Base-by-base conservation (phyloP, 2,888 invertebrate species). In the Cetonia aurata region DNA sequence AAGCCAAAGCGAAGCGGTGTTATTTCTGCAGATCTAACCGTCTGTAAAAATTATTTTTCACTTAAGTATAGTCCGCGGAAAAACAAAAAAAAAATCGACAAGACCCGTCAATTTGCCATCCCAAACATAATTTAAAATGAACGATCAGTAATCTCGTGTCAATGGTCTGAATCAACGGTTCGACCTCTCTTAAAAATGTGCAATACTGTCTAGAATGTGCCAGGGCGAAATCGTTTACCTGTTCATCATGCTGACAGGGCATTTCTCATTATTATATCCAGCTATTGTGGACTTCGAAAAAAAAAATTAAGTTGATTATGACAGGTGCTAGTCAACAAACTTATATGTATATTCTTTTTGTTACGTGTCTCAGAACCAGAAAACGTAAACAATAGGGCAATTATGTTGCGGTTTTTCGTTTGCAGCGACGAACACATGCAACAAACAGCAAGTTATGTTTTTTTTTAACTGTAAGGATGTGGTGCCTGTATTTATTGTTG, bases 101-200 rank as follows among this genome's bases (percentile, higher is more conserved):
- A 50, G 50, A 15, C 50, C 19, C 19, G 50, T 19, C 19, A 50
- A 50, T 50, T 50, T 50, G 19, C 50, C 9, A 50, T 19, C 50
- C 17, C 50, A 15, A 19, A 1, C 50, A 15, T 50, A 15, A 50
- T 50, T 50, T 50, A 50, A 15, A n/a, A 50, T 17, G 19, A 13
- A 15, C 19, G 19, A 17, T 10, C 50, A 8, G 19, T 19, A 50
- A 50, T 50, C 19, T 50, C 19, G 50, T 50, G 50, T 50, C 19
- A 50, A 50, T 50, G 19, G 50, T 50, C 50, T 15, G 9, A 50
- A 15, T 50, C 19, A 19, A 9, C 17, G 15, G 19, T 50, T 50
- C 50, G 50, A 50, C 50, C 50, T 50, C 17, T 50, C 50, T 50
- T 15, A 50, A 50, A 50, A 50, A 50, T 25, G 25, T 25, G 25